Conservation (phyloP, 2,797 vertebrate genomes). For the Cottoperca gobio region DNA sequence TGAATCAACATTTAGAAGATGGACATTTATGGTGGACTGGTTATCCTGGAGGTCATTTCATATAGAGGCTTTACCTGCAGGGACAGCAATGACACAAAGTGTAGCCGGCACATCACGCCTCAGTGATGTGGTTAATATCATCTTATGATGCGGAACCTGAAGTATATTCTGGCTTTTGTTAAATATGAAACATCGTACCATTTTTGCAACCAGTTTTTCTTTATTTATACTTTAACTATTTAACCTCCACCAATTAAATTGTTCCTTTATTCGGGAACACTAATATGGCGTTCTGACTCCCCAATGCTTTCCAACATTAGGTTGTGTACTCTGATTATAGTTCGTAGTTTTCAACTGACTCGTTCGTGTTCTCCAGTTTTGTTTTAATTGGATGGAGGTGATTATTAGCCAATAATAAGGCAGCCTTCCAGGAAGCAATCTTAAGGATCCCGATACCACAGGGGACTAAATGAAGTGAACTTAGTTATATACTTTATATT, state of each 20-base stretch:
- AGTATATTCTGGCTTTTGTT: not conserved
- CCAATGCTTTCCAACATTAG: no score
- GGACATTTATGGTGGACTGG: not conserved
- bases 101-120: not conserved
- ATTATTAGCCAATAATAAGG: not conserved
- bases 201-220: not conserved
- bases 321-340: not conserved
- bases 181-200: not conserved
- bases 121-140: not conserved
- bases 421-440: not conserved
- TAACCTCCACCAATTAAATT: not conserved
- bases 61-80: not conserved
- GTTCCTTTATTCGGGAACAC: not conserved
- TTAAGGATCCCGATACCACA: not conserved
- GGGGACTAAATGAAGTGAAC: not conserved
- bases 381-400: not conserved
- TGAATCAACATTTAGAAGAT: slow-evolving; percentile 4
- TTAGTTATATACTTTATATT: no score
- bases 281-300: not conserved
- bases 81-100: no score
- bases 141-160: no score
- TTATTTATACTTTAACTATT: not conserved
- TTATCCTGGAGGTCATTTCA: not conserved
- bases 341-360: no score
- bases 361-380: not conserved